Percentiles rank a stretch among this genome's conserved stretches.
phyloP scores from a whole-genome alignment of 2,113 vertebrate genomes.

The Acanthisitta chloris region DNA sequence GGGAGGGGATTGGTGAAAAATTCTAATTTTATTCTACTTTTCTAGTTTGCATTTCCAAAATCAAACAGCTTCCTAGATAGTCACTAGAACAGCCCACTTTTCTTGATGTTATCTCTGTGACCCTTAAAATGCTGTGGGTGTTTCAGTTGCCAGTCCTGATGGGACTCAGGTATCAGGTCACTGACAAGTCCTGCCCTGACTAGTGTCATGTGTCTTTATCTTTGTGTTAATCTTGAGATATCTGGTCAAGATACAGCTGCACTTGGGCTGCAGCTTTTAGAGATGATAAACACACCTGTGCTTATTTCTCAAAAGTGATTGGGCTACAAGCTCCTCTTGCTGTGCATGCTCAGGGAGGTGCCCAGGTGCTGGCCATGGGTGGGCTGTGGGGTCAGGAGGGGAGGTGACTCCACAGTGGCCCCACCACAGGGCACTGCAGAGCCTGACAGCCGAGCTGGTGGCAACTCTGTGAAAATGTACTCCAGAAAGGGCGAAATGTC shows the following conservation, averaged over 20 bases:
- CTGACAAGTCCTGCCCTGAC: background rate
- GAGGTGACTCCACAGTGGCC: fast-evolving
- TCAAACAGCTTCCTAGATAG: background rate
- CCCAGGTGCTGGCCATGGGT: too few relatives aligned
- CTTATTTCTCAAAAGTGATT: too few relatives aligned
- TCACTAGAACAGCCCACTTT: background rate
- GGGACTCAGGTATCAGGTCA: background rate
- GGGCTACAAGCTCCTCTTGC: background rate
- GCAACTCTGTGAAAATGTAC: fast-evolving
- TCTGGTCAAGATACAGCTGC: background rate
- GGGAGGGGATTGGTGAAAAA: background rate
- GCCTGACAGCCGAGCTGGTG: background rate
- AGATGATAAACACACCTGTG: background rate
- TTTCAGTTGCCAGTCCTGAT: background rate
- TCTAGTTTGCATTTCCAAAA: background rate
- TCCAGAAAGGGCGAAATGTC: background rate
- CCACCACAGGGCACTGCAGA: background rate
- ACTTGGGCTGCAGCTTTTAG: background rate
- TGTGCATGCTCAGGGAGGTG: fast-evolving
- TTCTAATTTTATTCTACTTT: background rate
- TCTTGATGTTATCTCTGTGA: background rate
- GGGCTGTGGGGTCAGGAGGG: fast-evolving
- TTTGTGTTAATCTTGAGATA: background rate
- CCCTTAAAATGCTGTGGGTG: background rate
- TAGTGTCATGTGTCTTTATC: fast-evolving